A percentile compares a stretch with the other conserved stretches of the same genome.
Evolutionary conservation across 2,113 vertebrate species (phyloP).

Genomic region (Nannospalax galili): DNA sequence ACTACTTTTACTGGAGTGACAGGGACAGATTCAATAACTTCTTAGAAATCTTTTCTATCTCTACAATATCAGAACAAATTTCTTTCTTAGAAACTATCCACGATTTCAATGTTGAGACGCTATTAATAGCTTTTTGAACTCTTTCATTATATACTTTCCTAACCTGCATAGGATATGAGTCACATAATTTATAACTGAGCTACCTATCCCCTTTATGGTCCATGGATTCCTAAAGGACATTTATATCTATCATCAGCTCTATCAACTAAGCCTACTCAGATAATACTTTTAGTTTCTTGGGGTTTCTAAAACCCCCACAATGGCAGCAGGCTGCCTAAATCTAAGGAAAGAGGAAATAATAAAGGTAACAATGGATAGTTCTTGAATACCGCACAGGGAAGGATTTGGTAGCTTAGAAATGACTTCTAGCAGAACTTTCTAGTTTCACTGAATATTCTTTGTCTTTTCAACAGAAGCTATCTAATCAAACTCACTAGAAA

Average conservation of each 20-base stretch:
- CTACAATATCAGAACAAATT: constrained; percentile 63
- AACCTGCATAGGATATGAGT: constrained; percentile 53
- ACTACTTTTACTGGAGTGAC: not conserved
- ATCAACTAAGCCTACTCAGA: not conserved
- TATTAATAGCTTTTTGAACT: constrained; percentile 67
- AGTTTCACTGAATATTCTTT: constrained; percentile 17
- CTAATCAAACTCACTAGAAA: not conserved
- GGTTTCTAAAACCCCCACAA: not conserved
- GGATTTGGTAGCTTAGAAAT: not conserved
- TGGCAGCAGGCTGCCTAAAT: not conserved
- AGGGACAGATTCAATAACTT: constrained; percentile 54
- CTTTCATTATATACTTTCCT: constrained; percentile 53
- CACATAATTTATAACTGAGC: constrained; percentile 43
- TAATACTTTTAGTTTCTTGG: constrained; percentile 6
- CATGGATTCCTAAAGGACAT: constrained; percentile 37
- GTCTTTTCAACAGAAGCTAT: not conserved
- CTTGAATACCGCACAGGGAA: not conserved
- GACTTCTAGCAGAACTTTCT: not conserved
- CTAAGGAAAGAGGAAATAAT: constrained; percentile 24
- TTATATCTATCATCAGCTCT: not conserved
- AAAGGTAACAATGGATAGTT: not conserved
- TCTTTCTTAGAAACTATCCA: constrained; percentile 69
- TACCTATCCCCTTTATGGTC: constrained; percentile 1
- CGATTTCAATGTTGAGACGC: constrained; percentile 48
- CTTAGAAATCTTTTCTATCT: constrained; percentile 71